Evolutionary conservation across 2,797 vertebrate genomes (phyloP).

Genomic region (Chaetodon trifasciatus): DNA sequence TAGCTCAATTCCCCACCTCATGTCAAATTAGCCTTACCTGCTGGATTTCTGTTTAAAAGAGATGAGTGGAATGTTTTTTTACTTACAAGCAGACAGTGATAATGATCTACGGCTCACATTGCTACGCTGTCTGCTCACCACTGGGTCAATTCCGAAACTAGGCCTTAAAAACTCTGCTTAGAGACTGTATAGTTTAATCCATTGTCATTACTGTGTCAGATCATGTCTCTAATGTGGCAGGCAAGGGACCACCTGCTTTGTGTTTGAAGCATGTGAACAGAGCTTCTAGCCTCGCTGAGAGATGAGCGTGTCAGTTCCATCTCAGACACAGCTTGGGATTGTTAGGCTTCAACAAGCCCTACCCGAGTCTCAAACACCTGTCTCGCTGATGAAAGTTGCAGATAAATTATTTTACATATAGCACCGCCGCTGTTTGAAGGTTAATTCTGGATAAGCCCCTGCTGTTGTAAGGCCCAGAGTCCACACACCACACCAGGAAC

Average conservation of each 20-base stretch:
- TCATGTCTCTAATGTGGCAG: slow-evolving; percentile 65
- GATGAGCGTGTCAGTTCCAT: slow-evolving; percentile 70
- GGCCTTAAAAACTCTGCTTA: slow-evolving; percentile 51
- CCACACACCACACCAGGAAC: slow-evolving; percentile 65
- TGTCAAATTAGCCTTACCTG: slow-evolving; percentile 25
- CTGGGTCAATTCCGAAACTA: slow-evolving; percentile 28
- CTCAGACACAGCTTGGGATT: slow-evolving; percentile 76
- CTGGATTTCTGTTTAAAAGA: slow-evolving; percentile 16
- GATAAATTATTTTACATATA: slow-evolving; percentile 80
- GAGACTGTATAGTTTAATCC: slow-evolving; percentile 58
- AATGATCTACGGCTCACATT: slow-evolving; percentile 39
- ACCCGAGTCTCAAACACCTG: slow-evolving; percentile 67
- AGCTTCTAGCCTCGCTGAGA: slow-evolving; percentile 55
- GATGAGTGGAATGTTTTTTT: slow-evolving; percentile 11
- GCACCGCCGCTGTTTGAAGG: slow-evolving; percentile 71
- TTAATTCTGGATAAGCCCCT: slow-evolving; percentile 72
- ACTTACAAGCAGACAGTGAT: slow-evolving; percentile 14
- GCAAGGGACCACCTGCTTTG: slow-evolving; percentile 75
- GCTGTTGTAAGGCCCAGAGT: slow-evolving; percentile 51
- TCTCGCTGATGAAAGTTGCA: slow-evolving; percentile 75
- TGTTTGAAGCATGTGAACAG: slow-evolving; percentile 59
- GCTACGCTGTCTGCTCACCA: slow-evolving; percentile 1
- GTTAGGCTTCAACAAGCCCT: slow-evolving; percentile 61
- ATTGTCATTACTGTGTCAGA: slow-evolving; percentile 65
- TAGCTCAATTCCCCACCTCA: slow-evolving; percentile 6